Percentiles rank a stretch among this genome's conserved stretches.
phyloP scores from a whole-genome alignment of 2,113 vertebrate species.

The Gymnarchus niloticus region DNA sequence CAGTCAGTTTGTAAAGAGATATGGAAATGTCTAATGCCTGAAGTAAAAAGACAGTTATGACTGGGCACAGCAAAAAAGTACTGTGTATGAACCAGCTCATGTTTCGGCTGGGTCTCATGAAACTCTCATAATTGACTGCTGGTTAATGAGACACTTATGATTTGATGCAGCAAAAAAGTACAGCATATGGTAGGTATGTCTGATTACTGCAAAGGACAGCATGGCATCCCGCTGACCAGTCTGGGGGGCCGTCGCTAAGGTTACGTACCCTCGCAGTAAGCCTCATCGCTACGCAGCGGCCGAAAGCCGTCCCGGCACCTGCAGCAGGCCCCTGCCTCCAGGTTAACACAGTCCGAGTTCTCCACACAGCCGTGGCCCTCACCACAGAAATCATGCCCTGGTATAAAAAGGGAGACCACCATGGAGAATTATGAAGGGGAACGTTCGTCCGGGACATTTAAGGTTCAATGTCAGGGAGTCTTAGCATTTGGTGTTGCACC shows the following conservation, averaged over 20 bases:
- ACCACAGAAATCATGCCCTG: constrained; percentile 92
- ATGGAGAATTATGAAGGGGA: too few species aligned
- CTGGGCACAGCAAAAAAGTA: background rate
- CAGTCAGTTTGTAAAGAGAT: background rate
- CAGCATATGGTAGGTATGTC: background rate
- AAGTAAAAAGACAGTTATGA: background rate
- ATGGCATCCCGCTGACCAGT: background rate
- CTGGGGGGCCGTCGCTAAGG: background rate
- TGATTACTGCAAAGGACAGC: background rate
- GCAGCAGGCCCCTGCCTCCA: constrained; percentile 83
- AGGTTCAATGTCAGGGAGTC: too few species aligned
- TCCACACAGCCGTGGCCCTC: constrained; percentile 84
- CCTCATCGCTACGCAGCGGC: constrained; percentile 85
- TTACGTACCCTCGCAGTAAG: constrained; percentile 89
- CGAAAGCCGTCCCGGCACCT: constrained; percentile 86
- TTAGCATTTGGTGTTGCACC: too few species aligned
- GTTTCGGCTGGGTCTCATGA: too few species aligned
- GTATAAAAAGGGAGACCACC: background rate
- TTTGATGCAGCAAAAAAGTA: too few species aligned
- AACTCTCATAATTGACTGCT: too few species aligned
- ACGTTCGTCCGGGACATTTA: too few species aligned
- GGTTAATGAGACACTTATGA: too few species aligned
- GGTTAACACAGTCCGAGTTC: constrained; percentile 85
- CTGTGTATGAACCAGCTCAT: too few species aligned
- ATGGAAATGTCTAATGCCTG: background rate